Evolutionary conservation across 64 coral and sea anemone genomes (phyloP).

Genomic region (Montipora capricornis): DNA sequence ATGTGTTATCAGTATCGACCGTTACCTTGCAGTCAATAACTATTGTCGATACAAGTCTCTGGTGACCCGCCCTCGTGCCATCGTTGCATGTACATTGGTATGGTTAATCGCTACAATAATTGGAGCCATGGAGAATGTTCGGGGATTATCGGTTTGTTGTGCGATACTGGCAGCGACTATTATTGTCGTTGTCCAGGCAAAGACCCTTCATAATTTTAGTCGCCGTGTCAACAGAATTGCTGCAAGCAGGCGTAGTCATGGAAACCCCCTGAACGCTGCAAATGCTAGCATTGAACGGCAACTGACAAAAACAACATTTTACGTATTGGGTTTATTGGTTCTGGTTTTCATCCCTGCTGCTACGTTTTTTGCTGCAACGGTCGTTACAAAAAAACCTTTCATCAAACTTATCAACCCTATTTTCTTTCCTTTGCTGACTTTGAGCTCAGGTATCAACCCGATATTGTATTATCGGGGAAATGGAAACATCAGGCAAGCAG

Average conservation of each 20-base stretch:
- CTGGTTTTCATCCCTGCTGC: neutral
- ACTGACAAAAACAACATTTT: neutral
- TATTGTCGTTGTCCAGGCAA: neutral
- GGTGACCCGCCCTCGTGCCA: neutral
- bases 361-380: neutral
- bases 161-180: neutral
- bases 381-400: neutral
- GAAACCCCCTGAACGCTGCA: neutral
- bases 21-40: neutral
- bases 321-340: neutral
- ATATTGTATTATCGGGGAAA: conserved; percentile 1
- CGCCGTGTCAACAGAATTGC: neutral
- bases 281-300: neutral
- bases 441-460: neutral
- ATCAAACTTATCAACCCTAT: neutral
- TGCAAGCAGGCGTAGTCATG: neutral
- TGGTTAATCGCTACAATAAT: neutral
- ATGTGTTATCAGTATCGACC: neutral
- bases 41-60: neutral
- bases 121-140: neutral
- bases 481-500: neutral
- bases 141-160: too few relatives aligned
- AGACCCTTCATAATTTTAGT: neutral
- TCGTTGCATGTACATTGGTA: neutral
- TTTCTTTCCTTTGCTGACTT: neutral